These are phyloP conservation scores for Paedocypris sp. DNA, from an alignment of 2,113 vertebrate species.

Conservation along the genomic window DNA sequence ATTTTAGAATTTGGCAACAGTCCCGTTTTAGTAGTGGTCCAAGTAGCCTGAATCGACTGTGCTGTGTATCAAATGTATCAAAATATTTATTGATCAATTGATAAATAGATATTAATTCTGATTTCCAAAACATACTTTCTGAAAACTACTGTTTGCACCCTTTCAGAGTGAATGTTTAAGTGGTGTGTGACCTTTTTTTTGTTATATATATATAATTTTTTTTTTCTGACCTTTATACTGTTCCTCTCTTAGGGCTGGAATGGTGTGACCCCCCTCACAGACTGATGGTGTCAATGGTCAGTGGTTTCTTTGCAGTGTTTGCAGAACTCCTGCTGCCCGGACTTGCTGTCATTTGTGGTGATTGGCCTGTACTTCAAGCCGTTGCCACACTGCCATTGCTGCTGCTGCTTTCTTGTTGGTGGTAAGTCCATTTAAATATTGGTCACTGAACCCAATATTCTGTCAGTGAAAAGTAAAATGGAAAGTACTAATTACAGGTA, in stretches of 20 bases:
- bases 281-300: constrained; percentile 67
- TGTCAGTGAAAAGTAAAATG: too few relatives aligned
- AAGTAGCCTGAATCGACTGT: too few relatives aligned
- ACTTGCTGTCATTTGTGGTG: constrained; percentile 60
- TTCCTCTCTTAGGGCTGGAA: constrained; percentile 67
- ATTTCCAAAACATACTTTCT: too few relatives aligned
- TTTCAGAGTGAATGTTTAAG: too few relatives aligned
- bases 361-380: constrained; percentile 78
- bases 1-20: too few relatives aligned
- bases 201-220: neutral
- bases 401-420: constrained; percentile 70
- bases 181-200: neutral
- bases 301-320: constrained; percentile 65
- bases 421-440: constrained; percentile 56
- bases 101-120: too few relatives aligned
- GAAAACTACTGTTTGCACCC: too few relatives aligned
- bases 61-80: too few relatives aligned
- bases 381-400: constrained; percentile 63
- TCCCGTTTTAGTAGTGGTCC: too few relatives aligned
- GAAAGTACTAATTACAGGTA: too few relatives aligned
- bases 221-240: neutral
- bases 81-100: too few relatives aligned
- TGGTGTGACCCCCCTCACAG: constrained; percentile 69
- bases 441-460: too few relatives aligned
- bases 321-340: constrained; percentile 75